These are phyloP conservation scores for Amblyjoppa proteus DNA, from an alignment of 2,888 invertebrate genomes.

Conservation along the genomic window DNA sequence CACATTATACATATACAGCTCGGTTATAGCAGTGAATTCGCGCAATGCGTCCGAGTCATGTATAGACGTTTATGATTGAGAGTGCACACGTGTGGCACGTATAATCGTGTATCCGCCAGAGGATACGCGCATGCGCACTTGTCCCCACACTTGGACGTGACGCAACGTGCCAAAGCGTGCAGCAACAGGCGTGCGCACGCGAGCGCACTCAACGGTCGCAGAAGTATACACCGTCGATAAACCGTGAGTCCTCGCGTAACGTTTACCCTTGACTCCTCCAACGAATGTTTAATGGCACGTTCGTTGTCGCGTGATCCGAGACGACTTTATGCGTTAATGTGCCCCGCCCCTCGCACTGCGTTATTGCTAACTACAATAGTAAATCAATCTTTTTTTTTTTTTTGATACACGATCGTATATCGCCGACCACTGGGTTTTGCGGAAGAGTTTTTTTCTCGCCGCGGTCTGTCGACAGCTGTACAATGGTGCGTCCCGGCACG, in stretches of 20 bases:
- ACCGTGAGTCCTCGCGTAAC: slow-evolving; percentile 57
- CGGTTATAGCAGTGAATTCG: not conserved
- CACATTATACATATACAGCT: not conserved
- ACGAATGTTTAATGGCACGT: slow-evolving; percentile 80
- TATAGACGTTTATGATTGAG: slow-evolving; percentile 30
- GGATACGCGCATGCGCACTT: slow-evolving; percentile 35
- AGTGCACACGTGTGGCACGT: slow-evolving; percentile 29
- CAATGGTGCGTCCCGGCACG: not conserved
- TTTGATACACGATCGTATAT: not conserved
- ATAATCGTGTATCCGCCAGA: slow-evolving; percentile 26
- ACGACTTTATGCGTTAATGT: slow-evolving; percentile 47
- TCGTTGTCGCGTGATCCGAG: slow-evolving; percentile 71
- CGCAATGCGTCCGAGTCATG: slow-evolving; percentile 9
- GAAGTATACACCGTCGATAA: not conserved
- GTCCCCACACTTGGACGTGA: slow-evolving; percentile 45
- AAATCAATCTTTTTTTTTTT: not conserved
- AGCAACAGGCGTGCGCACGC: slow-evolving; percentile 30
- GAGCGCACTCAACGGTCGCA: slow-evolving; percentile 10
- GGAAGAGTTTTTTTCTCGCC: not conserved
- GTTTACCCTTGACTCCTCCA: slow-evolving; percentile 81
- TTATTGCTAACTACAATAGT: not conserved
- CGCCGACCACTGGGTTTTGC: not conserved
- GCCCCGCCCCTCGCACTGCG: slow-evolving; percentile 36
- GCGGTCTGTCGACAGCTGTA: not conserved
- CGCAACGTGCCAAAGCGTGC: slow-evolving; percentile 30